Evolutionary conservation across 1,140 invertebrate genomes (phyloP).

Genomic region (Periplaneta americana): DNA sequence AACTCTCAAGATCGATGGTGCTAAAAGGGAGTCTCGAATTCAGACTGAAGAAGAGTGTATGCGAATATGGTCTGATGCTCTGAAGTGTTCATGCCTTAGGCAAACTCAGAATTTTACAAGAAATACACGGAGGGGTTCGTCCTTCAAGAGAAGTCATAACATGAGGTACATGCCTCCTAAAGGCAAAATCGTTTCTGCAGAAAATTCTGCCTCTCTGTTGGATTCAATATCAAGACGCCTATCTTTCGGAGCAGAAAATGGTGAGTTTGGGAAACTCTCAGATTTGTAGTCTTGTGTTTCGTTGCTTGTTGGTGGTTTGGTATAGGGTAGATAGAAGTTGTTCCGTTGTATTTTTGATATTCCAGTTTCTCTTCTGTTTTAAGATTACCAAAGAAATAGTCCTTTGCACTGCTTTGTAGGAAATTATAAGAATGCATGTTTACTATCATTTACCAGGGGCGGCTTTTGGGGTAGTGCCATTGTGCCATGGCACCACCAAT

Average conservation of each 20-base stretch:
- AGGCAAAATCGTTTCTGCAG: background rate
- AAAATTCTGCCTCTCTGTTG: background rate
- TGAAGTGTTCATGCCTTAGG: conserved; percentile 39
- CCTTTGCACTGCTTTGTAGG: too few relatives aligned
- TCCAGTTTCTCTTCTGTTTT: too few relatives aligned
- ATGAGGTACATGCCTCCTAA: background rate
- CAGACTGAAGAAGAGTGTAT: conserved; percentile 42
- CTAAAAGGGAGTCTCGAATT: background rate
- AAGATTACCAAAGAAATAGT: too few relatives aligned
- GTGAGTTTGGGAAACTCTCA: background rate
- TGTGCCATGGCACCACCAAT: too few relatives aligned
- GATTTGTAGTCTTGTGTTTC: background rate
- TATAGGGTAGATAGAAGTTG: too few relatives aligned
- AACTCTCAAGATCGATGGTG: background rate
- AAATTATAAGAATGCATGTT: too few relatives aligned
- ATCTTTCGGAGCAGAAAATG: background rate
- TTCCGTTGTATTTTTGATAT: too few relatives aligned
- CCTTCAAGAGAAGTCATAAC: conserved; percentile 2
- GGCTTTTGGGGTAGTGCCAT: too few relatives aligned
- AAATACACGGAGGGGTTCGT: conserved; percentile 2
- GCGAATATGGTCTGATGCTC: conserved; percentile 43
- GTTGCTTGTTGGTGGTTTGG: too few relatives aligned
- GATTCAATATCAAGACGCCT: background rate
- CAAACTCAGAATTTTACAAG: conserved; percentile 1
- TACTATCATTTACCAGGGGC: too few relatives aligned